Evolutionary conservation across 2,888 invertebrate genomes (phyloP), one percentile per base, ranked within the genome.

Genomic region (Protonemura montana): DNA sequence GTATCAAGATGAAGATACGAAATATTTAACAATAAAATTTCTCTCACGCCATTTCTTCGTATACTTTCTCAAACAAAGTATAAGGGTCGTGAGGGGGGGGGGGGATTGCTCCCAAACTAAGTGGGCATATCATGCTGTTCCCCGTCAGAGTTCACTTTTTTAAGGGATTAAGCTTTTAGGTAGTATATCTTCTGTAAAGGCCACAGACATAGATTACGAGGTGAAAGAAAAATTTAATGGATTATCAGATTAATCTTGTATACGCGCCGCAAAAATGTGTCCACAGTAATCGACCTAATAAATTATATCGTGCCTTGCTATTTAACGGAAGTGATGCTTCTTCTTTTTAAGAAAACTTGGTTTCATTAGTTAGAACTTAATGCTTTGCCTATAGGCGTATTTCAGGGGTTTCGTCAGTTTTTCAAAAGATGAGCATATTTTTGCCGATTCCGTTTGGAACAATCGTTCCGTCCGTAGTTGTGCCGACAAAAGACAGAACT

Each of bases 261-360:
- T 59, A 59, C 59, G 59, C 13, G 59, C 59, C 59, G 59, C 59
- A 59, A 59, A 59, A 59, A 59, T 59, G 59, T 59, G 59, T 59
- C 59, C 3, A 21, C 59, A 59, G 1, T 59, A 59, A 59, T 59
- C 59, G 59, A 59, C 6, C 16, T 59, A 59, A 59, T 59, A 59
- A 59, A 59, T 59, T 59, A 59, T 59, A 59, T 59, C 59, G 13
- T 59, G 59, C 13, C 21, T 59, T 59, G 59, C 59, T 21, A 59
- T 59, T 59, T 59, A 59, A 59, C 16, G 16, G 59, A 59, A 59
- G 41, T 59, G 21, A 21, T 59, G 59, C 21, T 59, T 21, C 13
- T 59, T 21, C 2, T 21, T 10, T 21, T 21, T 21, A 10, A 59
- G 59, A 59, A 59, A 59, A 59, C 59, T 7, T 59, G 59, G 6